These are phyloP conservation scores for Phorcus lineatus DNA, from an alignment of 2,888 invertebrate species.

Conservation along the genomic window DNA sequence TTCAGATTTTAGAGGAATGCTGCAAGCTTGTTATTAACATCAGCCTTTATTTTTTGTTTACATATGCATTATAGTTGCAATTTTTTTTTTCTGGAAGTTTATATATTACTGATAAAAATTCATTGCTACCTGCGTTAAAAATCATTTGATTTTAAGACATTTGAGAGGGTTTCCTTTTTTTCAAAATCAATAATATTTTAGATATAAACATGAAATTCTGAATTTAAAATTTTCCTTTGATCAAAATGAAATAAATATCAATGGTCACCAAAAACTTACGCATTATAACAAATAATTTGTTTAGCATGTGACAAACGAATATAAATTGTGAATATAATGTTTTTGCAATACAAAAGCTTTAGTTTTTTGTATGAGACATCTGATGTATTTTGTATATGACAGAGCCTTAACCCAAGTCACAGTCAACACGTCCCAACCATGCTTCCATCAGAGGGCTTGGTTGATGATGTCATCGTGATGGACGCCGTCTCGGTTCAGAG, in stretches of 20 bases:
- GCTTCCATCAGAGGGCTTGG: constrained; percentile 70
- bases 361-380: not conserved
- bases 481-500: constrained; percentile 71
- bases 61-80: too few species aligned
- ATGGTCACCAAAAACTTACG: not conserved
- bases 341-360: not conserved
- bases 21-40: too few species aligned
- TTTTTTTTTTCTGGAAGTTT: too few species aligned
- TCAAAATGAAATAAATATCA: not conserved
- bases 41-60: too few species aligned
- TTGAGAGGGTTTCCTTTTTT: too few species aligned
- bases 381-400: constrained; percentile 4
- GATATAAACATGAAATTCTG: too few species aligned
- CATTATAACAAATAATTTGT: not conserved
- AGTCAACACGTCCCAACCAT: constrained; percentile 63
- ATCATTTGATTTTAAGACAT: too few species aligned
- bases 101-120: too few species aligned
- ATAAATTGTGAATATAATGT: not conserved
- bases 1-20: too few species aligned
- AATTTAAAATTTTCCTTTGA: not conserved
- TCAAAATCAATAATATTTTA: too few species aligned
- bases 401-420: constrained; percentile 65
- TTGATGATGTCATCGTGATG: constrained; percentile 65
- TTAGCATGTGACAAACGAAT: not conserved
- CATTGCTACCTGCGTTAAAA: too few species aligned